These are phyloP conservation scores for Cliona cf. orientalis DNA, from an alignment of 37 sponge, comb jelly and placozoan genomes.

Conservation along the genomic window DNA sequence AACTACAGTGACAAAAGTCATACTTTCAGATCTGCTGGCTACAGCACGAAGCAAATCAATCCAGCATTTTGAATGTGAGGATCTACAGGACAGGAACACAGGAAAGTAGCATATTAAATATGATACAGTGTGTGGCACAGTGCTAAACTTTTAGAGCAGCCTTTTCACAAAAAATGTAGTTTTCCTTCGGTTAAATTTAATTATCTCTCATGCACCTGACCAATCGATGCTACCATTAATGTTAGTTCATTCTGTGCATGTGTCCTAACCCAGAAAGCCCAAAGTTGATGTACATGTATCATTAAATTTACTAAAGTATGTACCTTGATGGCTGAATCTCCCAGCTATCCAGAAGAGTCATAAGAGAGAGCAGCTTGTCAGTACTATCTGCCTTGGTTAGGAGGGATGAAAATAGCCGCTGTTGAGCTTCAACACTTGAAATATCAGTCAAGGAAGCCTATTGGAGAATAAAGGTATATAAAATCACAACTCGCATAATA, in stretches of 20 bases:
- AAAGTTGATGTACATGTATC: not conserved
- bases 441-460: constrained; percentile 12
- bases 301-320: not conserved
- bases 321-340: not conserved
- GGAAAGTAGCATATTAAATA: not conserved
- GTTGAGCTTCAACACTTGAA: not conserved
- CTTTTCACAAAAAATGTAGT: not conserved
- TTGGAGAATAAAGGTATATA: no score
- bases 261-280: no score
- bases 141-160: no score
- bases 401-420: not conserved
- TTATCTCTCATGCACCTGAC: not conserved
- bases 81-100: not conserved
- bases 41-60: constrained; percentile 15
- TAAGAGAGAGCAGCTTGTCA: constrained; percentile 17
- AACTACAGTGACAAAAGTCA: not conserved
- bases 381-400: not conserved
- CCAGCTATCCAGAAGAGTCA: constrained; percentile 43
- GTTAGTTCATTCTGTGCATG: no score
- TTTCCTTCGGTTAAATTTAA: not conserved
- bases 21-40: constrained; percentile 1
- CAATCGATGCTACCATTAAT: no score
- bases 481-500: no score
- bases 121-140: no score
- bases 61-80: constrained; percentile 16